Evolutionary conservation across 2,113 vertebrate species (phyloP).

Genomic region (Cacatua alba): DNA sequence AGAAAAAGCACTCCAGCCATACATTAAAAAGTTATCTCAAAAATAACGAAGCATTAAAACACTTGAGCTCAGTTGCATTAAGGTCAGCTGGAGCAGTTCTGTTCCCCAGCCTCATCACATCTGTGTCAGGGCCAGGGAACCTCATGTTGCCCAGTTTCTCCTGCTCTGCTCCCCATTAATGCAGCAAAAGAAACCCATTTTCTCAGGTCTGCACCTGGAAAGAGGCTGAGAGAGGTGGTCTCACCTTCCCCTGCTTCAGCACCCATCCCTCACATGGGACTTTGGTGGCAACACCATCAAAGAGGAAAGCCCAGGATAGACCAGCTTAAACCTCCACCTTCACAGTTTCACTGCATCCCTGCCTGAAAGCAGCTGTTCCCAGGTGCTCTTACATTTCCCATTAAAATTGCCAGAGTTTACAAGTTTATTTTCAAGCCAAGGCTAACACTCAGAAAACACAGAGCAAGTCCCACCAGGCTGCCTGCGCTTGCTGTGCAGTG

Average conservation of each 20-base stretch:
- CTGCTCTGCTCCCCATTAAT: neutral
- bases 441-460: neutral
- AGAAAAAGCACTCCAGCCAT: neutral
- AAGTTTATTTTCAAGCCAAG: neutral
- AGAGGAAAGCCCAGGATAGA: neutral
- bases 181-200: neutral
- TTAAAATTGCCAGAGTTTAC: accelerated
- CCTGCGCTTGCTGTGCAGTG: neutral
- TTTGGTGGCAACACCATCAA: neutral
- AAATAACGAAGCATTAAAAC: constrained; percentile 37
- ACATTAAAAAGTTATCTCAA: neutral
- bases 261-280: neutral
- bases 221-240: neutral
- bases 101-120: neutral
- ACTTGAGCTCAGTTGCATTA: neutral
- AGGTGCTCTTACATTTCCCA: neutral
- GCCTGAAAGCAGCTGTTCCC: neutral
- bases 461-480: neutral
- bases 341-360: neutral
- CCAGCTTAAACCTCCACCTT: neutral
- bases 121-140: neutral
- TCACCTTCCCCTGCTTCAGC: neutral
- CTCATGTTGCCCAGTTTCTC: neutral
- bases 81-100: neutral
- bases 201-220: neutral